A percentile compares a stretch with the other conserved stretches of the same genome.
These are phyloP conservation scores for Tanypteryx hageni DNA, from an alignment of 2,888 invertebrate genomes.

Conservation along the genomic window DNA sequence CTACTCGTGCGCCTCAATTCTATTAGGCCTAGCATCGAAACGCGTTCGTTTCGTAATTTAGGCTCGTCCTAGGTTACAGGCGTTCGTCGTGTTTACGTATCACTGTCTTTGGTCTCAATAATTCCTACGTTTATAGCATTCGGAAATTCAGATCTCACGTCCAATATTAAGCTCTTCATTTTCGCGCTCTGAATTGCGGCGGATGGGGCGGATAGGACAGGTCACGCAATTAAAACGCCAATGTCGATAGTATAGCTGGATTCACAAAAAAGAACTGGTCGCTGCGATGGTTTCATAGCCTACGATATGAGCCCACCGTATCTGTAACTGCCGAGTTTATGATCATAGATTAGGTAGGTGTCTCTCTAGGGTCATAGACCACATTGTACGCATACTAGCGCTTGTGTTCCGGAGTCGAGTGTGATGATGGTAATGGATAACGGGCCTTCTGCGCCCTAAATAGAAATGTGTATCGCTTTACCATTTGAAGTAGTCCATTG, in stretches of 20 bases:
- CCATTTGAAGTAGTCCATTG: no score
- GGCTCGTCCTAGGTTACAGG: not conserved
- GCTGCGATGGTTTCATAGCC: not conserved
- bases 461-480: no score
- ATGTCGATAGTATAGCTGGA: not conserved
- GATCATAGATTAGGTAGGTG: not conserved
- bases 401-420: no score
- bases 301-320: not conserved
- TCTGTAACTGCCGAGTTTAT: not conserved
- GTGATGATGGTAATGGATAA: no score
- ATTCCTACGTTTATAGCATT: not conserved
- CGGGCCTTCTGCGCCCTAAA: no score
- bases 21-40: not conserved
- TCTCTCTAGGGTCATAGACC: not conserved
- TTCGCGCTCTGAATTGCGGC: not conserved
- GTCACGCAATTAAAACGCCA: not conserved
- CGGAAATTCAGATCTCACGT: not conserved
- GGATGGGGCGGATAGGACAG: not conserved
- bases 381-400: no score
- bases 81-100: not conserved
- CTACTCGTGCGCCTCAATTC: not conserved
- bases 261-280: not conserved
- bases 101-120: not conserved
- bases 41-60: not conserved
- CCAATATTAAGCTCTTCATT: constrained; percentile 21